Evolutionary conservation across 2,888 invertebrate species (phyloP).

Genomic region (Actias luna): DNA sequence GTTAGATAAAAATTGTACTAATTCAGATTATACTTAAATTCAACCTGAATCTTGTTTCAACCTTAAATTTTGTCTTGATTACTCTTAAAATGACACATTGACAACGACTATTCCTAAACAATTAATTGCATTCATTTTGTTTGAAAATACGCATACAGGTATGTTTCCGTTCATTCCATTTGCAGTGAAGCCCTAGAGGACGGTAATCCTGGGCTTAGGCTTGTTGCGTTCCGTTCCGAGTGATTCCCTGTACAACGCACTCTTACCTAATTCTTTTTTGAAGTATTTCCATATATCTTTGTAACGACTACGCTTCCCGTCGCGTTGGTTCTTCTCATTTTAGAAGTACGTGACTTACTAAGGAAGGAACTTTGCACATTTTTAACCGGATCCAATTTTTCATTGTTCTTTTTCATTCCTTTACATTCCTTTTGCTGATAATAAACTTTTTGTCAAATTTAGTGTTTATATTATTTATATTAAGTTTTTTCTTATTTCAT

Average conservation of each 20-base stretch:
- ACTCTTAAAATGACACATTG: not conserved
- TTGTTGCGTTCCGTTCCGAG: conserved; percentile 68
- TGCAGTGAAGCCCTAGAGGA: conserved; percentile 74
- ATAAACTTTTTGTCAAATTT: not conserved
- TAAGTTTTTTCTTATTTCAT: not conserved
- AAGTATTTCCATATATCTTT: conserved; percentile 24
- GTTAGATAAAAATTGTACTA: not conserved
- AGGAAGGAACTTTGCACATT: not conserved
- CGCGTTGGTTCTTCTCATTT: not conserved
- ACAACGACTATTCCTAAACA: conserved; percentile 18
- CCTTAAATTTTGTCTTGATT: conserved; percentile 3
- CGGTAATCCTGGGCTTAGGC: conserved; percentile 72
- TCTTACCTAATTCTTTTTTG: conserved; percentile 35
- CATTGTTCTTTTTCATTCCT: not conserved
- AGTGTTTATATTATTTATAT: not conserved
- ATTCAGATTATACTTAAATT: not conserved
- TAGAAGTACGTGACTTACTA: not conserved
- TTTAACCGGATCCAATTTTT: not conserved
- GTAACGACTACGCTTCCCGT: conserved; percentile 3
- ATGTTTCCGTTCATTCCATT: conserved; percentile 74
- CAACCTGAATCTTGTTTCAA: not conserved
- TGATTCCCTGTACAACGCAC: conserved; percentile 37
- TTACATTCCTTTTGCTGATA: not conserved
- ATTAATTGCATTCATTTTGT: conserved; percentile 51
- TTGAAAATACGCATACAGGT: conserved; percentile 38